phyloP scores from a whole-genome alignment of 64 coral and sea anemone species.

The Acropora tenuis region DNA sequence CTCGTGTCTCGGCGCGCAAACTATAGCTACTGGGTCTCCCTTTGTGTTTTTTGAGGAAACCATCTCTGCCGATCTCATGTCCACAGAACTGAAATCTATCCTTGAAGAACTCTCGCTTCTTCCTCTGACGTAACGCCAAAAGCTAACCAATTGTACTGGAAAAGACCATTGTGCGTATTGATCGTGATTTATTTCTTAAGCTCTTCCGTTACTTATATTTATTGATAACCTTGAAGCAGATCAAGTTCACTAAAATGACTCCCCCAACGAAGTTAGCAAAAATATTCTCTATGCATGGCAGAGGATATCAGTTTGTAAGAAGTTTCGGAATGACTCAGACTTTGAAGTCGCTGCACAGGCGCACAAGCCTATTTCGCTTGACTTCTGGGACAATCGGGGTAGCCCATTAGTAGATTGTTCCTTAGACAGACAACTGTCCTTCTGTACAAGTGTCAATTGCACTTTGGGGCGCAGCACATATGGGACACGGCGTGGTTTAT shows the following conservation, averaged over 20 bases:
- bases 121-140: slow-evolving; percentile 14
- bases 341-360: slow-evolving; percentile 57
- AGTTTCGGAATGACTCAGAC: slow-evolving; percentile 45
- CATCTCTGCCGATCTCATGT: slow-evolving; percentile 41
- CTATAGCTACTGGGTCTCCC: not conserved
- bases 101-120: slow-evolving; percentile 55
- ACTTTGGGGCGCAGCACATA: slow-evolving; percentile 61
- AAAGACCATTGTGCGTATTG: slow-evolving; percentile 20
- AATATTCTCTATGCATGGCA: slow-evolving; percentile 39
- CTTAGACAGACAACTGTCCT: slow-evolving; percentile 42
- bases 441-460: slow-evolving; percentile 47
- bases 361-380: slow-evolving; percentile 38
- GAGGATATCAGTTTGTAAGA: slow-evolving; percentile 45
- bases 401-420: slow-evolving; percentile 58
- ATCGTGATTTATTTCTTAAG: not conserved
- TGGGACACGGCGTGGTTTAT: slow-evolving; percentile 40
- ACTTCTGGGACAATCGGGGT: slow-evolving; percentile 46
- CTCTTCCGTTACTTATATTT: slow-evolving; percentile 33
- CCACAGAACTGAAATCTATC: slow-evolving; percentile 64
- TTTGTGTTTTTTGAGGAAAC: not conserved
- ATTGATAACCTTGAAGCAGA: slow-evolving; percentile 2
- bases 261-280: slow-evolving; percentile 37
- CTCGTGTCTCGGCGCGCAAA: not conserved
- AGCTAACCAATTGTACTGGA: slow-evolving; percentile 19
- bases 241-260: slow-evolving; percentile 9